Evolutionary conservation across 2,797 vertebrate genomes (phyloP).

Genomic region (Scolopax rusticola): DNA sequence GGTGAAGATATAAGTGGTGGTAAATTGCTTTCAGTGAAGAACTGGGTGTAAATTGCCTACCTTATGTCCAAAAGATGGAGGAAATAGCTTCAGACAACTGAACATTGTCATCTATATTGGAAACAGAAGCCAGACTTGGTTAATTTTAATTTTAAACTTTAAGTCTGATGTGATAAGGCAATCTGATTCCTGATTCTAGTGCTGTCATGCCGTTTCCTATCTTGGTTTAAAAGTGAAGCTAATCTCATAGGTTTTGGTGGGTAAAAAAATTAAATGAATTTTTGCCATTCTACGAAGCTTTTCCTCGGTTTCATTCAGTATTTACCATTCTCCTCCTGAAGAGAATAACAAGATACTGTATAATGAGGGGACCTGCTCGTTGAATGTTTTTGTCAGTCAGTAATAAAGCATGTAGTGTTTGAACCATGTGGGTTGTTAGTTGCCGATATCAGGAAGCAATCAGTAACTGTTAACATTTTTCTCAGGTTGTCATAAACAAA

Average conservation of each 20-base stretch:
- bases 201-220: background rate
- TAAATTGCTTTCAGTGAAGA: background rate
- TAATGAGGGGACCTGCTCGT: background rate
- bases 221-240: background rate
- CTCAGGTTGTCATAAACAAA: constrained; percentile 8
- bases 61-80: background rate
- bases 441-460: background rate
- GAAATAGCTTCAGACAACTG: background rate
- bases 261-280: background rate
- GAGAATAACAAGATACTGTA: background rate
- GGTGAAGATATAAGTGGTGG: background rate
- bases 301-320: background rate
- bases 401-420: background rate
- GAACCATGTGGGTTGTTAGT: background rate
- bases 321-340: background rate
- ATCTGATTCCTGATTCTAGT: background rate
- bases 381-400: background rate
- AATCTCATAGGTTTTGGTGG: background rate
- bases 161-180: background rate
- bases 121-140: background rate
- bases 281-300: background rate
- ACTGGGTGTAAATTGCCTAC: background rate
- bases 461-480: background rate
- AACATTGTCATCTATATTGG: background rate
- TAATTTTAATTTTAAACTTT: background rate